Percentiles rank a stretch among this genome's conserved stretches.
Evolutionary conservation across 2,888 invertebrate species (phyloP).

Genomic region (Yponomeuta malinellus): DNA sequence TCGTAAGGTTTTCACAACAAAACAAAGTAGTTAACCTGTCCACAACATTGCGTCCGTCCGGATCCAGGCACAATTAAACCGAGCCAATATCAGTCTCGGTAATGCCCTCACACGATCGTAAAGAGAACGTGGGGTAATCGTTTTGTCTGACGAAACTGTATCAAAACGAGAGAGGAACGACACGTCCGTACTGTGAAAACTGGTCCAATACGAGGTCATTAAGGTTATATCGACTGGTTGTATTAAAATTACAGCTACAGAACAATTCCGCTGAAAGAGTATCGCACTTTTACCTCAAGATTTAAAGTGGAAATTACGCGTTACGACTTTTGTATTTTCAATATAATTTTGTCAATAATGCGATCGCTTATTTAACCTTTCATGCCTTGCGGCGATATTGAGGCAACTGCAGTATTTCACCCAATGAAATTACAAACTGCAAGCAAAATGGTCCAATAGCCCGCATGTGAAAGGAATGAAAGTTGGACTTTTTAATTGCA

Average conservation of each 20-base stretch:
- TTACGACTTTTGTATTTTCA: neutral
- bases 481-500: neutral
- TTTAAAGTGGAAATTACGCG: too few relatives aligned
- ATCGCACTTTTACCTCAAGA: too few relatives aligned
- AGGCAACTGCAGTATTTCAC: neutral
- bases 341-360: slow-evolving; percentile 1
- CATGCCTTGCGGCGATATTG: neutral
- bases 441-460: neutral
- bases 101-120: slow-evolving; percentile 2
- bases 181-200: neutral
- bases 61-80: neutral
- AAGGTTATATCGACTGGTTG: neutral
- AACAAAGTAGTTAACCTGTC: neutral
- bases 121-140: neutral
- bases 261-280: too few relatives aligned
- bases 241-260: neutral
- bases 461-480: neutral
- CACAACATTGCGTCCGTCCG: neutral
- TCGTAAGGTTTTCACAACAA: neutral
- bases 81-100: neutral
- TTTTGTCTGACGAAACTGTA: neutral
- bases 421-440: neutral
- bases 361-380: neutral
- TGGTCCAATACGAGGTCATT: neutral
- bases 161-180: neutral